Evolutionary conservation across 2,113 vertebrate species (phyloP).

Genomic region (Eretmodus cyanostictus): DNA sequence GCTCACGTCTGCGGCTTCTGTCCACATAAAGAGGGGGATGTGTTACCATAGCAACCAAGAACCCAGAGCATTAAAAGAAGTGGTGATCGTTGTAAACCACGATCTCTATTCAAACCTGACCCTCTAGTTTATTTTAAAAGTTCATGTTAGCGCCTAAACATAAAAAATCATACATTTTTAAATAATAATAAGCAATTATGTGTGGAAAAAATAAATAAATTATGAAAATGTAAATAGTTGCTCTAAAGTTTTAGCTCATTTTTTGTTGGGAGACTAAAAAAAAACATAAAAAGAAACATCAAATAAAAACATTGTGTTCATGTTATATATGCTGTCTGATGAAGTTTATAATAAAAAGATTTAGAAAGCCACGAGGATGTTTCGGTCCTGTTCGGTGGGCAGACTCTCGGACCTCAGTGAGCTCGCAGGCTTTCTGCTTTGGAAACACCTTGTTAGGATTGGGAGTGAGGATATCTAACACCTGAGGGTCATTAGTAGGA

Average conservation of each 20-base stretch:
- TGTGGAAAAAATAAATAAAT: fast-evolving
- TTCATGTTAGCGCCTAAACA: fast-evolving
- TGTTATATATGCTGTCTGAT: not conserved
- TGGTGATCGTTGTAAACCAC: not conserved
- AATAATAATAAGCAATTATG: not conserved
- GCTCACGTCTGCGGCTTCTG: not conserved
- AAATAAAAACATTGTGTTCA: not conserved
- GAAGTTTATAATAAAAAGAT: not conserved
- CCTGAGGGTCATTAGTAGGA: not conserved
- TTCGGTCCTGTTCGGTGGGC: not conserved
- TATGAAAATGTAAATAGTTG: not conserved
- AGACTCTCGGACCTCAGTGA: not conserved
- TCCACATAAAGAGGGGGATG: not conserved
- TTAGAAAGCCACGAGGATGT: not conserved
- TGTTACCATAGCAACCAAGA: not conserved
- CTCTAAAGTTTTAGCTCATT: not conserved
- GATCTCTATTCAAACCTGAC: not conserved
- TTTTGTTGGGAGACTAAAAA: not conserved
- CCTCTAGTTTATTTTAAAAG: not conserved
- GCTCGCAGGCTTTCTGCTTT: not conserved
- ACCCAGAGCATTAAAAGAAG: not conserved
- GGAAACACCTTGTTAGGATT: not conserved
- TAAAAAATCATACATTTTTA: fast-evolving
- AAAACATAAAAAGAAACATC: fast-evolving
- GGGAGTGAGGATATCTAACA: fast-evolving